Evolutionary conservation across 2,113 vertebrate species (phyloP).

Genomic region (Petromus typicus): DNA sequence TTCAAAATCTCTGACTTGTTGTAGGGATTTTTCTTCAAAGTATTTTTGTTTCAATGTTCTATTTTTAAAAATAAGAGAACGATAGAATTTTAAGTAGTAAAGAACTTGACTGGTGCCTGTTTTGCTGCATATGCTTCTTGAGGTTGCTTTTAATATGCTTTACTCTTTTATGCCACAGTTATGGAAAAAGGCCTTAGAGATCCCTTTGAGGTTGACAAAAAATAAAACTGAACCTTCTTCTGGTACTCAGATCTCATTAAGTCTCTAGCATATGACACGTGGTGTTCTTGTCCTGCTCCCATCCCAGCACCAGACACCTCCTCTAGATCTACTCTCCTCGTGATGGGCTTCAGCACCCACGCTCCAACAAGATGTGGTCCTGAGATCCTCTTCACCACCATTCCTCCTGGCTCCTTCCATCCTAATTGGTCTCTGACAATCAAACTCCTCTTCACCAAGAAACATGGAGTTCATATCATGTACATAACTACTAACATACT

Average conservation of each 20-base stretch:
- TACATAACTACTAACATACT: neutral
- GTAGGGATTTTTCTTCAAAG: neutral
- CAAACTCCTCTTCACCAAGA: neutral
- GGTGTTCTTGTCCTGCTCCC: neutral
- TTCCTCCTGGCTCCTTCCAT: neutral
- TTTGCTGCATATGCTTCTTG: neutral
- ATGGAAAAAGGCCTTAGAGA: neutral
- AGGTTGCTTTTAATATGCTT: neutral
- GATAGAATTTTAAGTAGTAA: neutral
- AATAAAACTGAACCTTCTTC: neutral
- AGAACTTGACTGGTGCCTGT: neutral
- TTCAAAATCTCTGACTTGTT: neutral
- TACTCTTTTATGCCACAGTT: neutral
- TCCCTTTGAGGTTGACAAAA: neutral
- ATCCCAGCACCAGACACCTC: neutral
- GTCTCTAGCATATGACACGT: neutral
- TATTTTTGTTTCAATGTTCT: neutral
- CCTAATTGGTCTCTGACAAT: neutral
- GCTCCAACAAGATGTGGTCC: neutral
- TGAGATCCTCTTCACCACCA: neutral
- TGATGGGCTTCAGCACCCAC: neutral
- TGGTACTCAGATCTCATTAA: neutral
- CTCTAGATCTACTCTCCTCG: neutral
- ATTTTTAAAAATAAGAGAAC: neutral
- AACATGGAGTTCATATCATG: neutral